Conservation (phyloP, 2,888 invertebrate species). For the Dexiosoma caninum region DNA sequence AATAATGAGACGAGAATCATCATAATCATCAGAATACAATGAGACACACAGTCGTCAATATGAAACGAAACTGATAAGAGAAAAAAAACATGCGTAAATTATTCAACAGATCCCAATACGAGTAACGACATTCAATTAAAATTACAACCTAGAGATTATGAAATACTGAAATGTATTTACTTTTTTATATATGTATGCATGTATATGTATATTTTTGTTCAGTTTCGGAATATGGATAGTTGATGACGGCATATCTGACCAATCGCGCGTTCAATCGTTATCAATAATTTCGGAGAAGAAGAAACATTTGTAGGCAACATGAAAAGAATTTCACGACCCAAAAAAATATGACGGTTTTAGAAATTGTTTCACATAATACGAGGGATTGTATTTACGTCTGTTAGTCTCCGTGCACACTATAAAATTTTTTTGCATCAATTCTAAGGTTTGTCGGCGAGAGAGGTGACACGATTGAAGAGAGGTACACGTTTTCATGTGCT, state of each 20-base stretch:
- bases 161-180: constrained; percentile 5
- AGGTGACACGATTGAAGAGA: no score
- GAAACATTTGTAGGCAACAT: constrained; percentile 29
- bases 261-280: constrained; percentile 39
- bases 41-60: constrained; percentile 38
- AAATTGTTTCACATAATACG: background rate
- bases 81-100: constrained; percentile 5
- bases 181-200: background rate
- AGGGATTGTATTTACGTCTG: background rate
- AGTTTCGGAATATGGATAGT: background rate
- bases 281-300: background rate
- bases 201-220: background rate
- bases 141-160: background rate
- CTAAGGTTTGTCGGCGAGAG: no score
- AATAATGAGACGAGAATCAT: background rate
- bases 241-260: constrained; percentile 48
- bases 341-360: constrained; percentile 5
- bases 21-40: background rate
- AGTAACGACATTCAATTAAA: background rate
- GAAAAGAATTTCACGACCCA: constrained; percentile 27
- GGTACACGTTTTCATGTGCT: no score
- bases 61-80: constrained; percentile 19
- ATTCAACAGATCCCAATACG: background rate
- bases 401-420: no score
- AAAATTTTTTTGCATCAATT: no score